Evolutionary conservation across 2,888 invertebrate genomes (phyloP), one percentile per base, ranked within the genome.

Genomic region (Clepsis dumicolana): DNA sequence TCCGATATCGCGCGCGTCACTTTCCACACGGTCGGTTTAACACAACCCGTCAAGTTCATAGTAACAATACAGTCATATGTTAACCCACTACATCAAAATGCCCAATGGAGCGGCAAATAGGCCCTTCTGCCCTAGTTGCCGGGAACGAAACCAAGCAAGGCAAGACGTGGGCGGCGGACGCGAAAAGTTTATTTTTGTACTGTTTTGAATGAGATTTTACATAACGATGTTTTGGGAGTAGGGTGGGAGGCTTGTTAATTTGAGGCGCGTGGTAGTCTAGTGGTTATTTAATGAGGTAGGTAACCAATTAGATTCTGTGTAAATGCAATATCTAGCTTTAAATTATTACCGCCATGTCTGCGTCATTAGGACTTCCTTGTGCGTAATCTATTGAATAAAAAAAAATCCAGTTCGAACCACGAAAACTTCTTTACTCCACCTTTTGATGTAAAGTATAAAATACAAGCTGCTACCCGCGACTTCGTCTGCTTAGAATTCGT

Each of bases 121-220:
- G 88, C 86, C 84, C 87, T 92, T 91, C 91, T 90, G 90, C 90
- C 81, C 88, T 83, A 88, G 82, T 91, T 87, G 81, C 78, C 75
- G 77, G 81, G 76, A 82, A 74, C 79, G 84, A 82, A 80, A 81
- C 85, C 85, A 87, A 77, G 81, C 85, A 50, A 53, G 64, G 16
- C 24, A 63, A 63, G 67, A 68, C 38, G 41, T n/a, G 59, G 38
- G 59, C n/a, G 41, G 24, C 38, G 35, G 35, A 16, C 4, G 38
- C 38, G 38, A 57, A 21, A 21, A 21, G 2, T 35, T 5, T n/a
- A n/a, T 59, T 41, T 59, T 59, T 16, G 41, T 24, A 59, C n/a
- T 7, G 12, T 54, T 54, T 48, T 48, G 21, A 21, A 21, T 12
- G 10, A 21, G 25, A 14, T 5, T 25, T 25, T 52, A 5, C 4